A percentile compares a stretch with the other conserved stretches of the same genome.
Conservation (phyloP, 2,797 vertebrate genomes). For the Phalloptychus januarius region DNA sequence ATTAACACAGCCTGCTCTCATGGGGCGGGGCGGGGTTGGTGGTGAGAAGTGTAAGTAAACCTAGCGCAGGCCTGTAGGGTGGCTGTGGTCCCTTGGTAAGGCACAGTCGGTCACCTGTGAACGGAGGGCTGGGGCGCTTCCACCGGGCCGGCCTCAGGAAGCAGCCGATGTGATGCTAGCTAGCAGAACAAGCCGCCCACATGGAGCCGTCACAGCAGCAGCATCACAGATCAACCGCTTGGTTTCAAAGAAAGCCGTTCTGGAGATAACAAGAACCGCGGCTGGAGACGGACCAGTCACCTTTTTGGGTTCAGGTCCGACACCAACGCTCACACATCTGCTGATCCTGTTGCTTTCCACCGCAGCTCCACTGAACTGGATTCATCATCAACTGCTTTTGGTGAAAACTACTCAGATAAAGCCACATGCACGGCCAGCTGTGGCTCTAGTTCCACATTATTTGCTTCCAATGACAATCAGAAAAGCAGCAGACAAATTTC, state of each 20-base stretch:
- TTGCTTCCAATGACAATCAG: background rate
- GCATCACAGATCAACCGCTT: background rate
- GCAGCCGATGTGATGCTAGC: conserved; percentile 34
- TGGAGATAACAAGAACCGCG: background rate
- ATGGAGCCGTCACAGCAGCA: conserved; percentile 3
- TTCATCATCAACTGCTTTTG: background rate
- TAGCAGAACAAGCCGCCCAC: conserved; percentile 4
- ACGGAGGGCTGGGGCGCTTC: conserved; percentile 30
- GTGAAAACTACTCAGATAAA: background rate
- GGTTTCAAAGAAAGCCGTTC: background rate
- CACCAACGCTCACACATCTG: background rate
- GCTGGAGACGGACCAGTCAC: background rate
- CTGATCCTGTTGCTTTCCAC: background rate
- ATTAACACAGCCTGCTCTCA: conserved; percentile 67
- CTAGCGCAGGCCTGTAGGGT: conserved; percentile 66
- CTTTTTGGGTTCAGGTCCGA: background rate
- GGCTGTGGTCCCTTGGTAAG: conserved; percentile 61
- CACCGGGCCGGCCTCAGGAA: conserved; percentile 34
- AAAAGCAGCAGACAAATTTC: background rate
- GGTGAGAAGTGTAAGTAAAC: conserved; percentile 78
- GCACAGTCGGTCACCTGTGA: conserved; percentile 39
- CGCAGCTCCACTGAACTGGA: background rate
- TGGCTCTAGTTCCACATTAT: background rate
- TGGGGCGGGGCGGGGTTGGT: conserved; percentile 15
- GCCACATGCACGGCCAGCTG: background rate